Evolutionary conservation across 2,888 invertebrate genomes (phyloP).

Genomic region (Drosophila borealis): DNA sequence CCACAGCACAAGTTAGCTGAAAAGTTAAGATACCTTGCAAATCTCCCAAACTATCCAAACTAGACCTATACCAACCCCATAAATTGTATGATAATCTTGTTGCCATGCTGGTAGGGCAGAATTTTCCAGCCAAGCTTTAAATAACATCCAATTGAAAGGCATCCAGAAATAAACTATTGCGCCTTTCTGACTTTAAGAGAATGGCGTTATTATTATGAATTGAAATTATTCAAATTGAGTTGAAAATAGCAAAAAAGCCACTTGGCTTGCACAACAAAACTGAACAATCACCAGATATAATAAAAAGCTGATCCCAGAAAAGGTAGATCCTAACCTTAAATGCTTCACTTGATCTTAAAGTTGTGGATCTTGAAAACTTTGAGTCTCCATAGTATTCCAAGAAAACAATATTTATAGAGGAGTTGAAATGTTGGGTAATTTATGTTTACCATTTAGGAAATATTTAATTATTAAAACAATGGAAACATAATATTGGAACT

Average conservation of each 20-base stretch:
- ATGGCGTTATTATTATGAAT: conserved; percentile 64
- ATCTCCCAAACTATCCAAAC: conserved; percentile 4
- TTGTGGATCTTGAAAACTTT: too few species aligned
- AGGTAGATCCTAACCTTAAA: background rate
- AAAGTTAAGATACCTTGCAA: conserved; percentile 8
- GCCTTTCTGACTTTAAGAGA: conserved; percentile 54
- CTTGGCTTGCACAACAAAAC: conserved; percentile 13
- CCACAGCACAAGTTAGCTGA: background rate
- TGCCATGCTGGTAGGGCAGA: conserved; percentile 20
- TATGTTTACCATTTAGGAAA: too few species aligned
- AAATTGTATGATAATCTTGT: conserved; percentile 9
- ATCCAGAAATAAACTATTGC: conserved; percentile 56
- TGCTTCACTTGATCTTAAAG: background rate
- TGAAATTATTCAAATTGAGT: conserved; percentile 73
- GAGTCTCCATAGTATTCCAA: too few species aligned
- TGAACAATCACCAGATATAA: conserved; percentile 7
- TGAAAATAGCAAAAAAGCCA: conserved; percentile 29
- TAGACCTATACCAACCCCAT: conserved; percentile 31
- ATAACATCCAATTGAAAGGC: conserved; percentile 54
- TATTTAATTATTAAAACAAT: too few species aligned
- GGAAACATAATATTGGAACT: too few species aligned
- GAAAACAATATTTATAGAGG: too few species aligned
- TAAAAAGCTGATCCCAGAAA: conserved; percentile 14
- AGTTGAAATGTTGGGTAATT: too few species aligned
- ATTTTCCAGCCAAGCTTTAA: background rate